Evolutionary conservation across 2,113 vertebrate genomes (phyloP).

Genomic region (Muscicapa adusta): DNA sequence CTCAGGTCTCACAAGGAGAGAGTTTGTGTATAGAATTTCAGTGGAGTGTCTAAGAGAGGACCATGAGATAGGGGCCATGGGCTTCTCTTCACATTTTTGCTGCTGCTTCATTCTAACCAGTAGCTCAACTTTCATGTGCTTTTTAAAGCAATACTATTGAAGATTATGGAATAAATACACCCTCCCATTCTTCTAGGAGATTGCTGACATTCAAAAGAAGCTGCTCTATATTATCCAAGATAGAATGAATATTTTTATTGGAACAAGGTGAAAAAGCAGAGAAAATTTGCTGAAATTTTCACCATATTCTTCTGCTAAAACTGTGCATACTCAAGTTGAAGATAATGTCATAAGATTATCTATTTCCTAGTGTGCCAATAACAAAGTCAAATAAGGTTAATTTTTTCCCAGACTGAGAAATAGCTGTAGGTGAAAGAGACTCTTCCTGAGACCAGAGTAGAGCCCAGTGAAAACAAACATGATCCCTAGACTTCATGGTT

Average conservation of each 20-base stretch:
- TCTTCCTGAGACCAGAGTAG: not conserved
- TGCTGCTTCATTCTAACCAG: not conserved
- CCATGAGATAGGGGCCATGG: not conserved
- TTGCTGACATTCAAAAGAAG: not conserved
- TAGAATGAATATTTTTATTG: not conserved
- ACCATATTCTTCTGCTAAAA: not conserved
- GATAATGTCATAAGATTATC: not conserved
- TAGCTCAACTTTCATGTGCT: not conserved
- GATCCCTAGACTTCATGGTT: not conserved
- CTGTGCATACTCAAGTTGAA: not conserved
- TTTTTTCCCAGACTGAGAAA: not conserved
- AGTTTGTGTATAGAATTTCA: not conserved
- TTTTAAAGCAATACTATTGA: not conserved
- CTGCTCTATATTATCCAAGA: not conserved
- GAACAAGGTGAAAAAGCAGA: not conserved
- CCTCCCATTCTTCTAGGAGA: not conserved
- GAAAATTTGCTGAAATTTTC: not conserved
- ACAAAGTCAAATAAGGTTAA: not conserved
- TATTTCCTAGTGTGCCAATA: not conserved
- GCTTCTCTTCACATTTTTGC: not conserved
- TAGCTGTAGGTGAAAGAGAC: accelerated
- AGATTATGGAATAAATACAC: not conserved
- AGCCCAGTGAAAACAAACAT: not conserved
- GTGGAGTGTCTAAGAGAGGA: not conserved
- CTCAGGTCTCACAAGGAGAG: not conserved